phyloP scores from a whole-genome alignment of 2,113 vertebrate species.

The Eulacestoma nigropectus region DNA sequence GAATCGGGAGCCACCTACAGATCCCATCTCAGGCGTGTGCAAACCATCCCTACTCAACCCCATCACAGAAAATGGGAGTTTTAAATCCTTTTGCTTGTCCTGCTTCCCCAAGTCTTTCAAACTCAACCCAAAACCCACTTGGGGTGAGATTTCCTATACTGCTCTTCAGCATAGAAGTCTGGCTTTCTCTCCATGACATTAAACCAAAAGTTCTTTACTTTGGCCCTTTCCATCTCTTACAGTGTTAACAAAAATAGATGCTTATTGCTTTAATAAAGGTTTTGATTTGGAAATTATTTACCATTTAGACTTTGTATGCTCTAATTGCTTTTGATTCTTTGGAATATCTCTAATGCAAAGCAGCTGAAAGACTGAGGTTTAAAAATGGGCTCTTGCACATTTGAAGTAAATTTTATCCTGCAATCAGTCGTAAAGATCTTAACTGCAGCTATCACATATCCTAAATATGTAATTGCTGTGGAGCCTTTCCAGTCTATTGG shows the following conservation, averaged over 20 bases:
- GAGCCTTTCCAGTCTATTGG: conserved; percentile 44
- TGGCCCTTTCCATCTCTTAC: not conserved
- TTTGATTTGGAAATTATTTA: conserved; percentile 61
- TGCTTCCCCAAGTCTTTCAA: not conserved
- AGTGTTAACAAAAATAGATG: conserved; percentile 5
- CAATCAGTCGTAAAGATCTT: conserved; percentile 53
- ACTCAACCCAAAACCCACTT: not conserved
- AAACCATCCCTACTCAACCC: not conserved
- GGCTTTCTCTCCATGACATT: not conserved
- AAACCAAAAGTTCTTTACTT: not conserved
- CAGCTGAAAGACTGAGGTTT: conserved; percentile 34
- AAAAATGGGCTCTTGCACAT: conserved; percentile 54
- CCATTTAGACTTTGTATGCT: not conserved
- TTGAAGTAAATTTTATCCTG: conserved; percentile 53
- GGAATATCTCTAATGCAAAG: conserved; percentile 46
- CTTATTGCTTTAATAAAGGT: conserved; percentile 27
- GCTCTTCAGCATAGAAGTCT: not conserved
- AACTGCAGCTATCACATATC: conserved; percentile 45
- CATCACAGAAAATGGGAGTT: rapidly evolving
- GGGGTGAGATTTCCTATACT: not conserved
- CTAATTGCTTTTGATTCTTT: conserved; percentile 59
- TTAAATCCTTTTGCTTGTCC: not conserved
- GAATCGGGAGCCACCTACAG: not conserved
- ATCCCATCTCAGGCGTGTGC: not conserved
- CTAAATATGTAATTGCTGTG: conserved; percentile 50